Evolutionary conservation across 2,888 invertebrate species (phyloP).

Genomic region (Alitta virens): DNA sequence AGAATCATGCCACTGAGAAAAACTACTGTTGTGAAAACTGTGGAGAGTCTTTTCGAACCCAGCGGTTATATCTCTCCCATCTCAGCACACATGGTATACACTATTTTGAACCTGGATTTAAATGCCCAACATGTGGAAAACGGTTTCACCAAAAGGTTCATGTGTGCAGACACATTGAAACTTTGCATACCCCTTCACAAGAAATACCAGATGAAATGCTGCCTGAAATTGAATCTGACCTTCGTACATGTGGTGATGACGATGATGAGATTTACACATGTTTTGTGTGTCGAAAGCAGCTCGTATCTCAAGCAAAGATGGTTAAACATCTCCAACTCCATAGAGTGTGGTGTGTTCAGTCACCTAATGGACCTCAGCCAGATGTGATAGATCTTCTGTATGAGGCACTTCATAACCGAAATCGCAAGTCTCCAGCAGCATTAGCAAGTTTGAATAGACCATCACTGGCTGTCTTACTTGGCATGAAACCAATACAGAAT

Average conservation of each 20-base stretch:
- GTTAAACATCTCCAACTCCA: conserved; percentile 16
- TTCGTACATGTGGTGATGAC: neutral
- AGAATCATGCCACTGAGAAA: neutral
- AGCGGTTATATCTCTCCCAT: conserved; percentile 2
- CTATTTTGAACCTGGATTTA: neutral
- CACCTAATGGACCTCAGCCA: conserved; percentile 1
- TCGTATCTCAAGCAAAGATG: neutral
- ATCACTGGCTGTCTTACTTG: no score
- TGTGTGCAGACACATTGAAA: conserved; percentile 18
- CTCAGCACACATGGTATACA: conserved; percentile 12
- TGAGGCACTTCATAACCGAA: neutral
- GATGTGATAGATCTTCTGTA: neutral
- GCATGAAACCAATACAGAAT: neutral
- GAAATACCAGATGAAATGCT: conserved; percentile 13
- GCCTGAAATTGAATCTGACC: neutral
- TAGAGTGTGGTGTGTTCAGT: conserved; percentile 14
- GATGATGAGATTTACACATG: conserved; percentile 12
- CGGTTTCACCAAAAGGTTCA: conserved; percentile 22
- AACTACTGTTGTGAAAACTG: conserved; percentile 9
- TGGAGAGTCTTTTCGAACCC: conserved; percentile 3
- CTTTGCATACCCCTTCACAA: conserved; percentile 20
- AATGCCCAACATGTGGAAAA: conserved; percentile 23
- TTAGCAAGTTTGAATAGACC: no score
- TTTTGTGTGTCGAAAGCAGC: conserved; percentile 20
- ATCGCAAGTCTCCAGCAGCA: neutral